phyloP scores from a whole-genome alignment of 2,797 vertebrate species.

The Crenichthys baileyi region DNA sequence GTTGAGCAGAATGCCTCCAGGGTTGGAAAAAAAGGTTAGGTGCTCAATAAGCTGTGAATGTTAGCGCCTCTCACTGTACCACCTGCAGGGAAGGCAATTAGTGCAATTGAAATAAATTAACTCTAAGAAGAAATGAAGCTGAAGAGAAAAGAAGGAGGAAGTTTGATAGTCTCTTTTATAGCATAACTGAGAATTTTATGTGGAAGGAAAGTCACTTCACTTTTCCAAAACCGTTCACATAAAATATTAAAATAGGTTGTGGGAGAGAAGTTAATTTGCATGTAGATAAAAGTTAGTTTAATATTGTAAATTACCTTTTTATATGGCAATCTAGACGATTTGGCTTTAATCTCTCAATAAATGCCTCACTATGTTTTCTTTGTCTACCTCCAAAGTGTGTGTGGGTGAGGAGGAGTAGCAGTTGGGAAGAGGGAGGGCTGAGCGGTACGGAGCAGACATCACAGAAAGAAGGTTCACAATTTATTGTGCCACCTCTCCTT shows the following conservation, averaged over 20 bases:
- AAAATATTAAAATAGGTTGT: conserved; percentile 69
- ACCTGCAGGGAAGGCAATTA: conserved; percentile 47
- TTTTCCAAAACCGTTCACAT: conserved; percentile 56
- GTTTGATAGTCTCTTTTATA: conserved; percentile 65
- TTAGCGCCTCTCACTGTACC: conserved; percentile 39
- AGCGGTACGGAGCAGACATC: conserved; percentile 78
- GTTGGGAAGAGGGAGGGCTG: neutral
- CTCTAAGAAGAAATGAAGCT: conserved; percentile 33
- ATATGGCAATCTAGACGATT: conserved; percentile 71
- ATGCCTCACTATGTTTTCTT: conserved; percentile 57
- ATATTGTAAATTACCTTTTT: conserved; percentile 79
- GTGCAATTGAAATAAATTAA: conserved; percentile 73
- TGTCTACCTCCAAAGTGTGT: conserved; percentile 48
- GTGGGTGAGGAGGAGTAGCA: conserved; percentile 10
- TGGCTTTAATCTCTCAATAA: conserved; percentile 78
- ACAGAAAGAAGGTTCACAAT: conserved; percentile 76
- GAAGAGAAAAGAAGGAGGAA: conserved; percentile 21
- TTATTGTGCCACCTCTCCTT: conserved; percentile 77
- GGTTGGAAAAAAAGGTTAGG: conserved; percentile 20
- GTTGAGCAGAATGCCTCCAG: conserved; percentile 14
- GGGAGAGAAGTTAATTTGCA: conserved; percentile 71
- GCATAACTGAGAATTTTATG: conserved; percentile 64
- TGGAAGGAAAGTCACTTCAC: conserved; percentile 28
- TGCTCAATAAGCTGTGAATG: conserved; percentile 53
- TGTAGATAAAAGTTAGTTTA: conserved; percentile 81